Base-by-base conservation (phyloP, 2,113 vertebrate species). In the Pterocles orientalis region DNA sequence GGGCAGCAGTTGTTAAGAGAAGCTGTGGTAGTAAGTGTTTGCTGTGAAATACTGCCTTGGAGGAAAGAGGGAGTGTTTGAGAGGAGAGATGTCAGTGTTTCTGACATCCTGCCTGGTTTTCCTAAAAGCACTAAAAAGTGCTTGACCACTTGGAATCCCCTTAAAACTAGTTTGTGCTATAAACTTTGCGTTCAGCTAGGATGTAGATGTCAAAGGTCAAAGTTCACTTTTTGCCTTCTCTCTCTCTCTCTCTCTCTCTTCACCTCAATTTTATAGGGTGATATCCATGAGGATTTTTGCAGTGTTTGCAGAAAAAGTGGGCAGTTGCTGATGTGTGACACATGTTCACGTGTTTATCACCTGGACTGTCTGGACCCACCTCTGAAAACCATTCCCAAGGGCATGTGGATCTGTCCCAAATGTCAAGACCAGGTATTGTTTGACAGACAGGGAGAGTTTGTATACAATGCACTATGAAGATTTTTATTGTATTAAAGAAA, bases 351-450 rank as follows among this genome's bases (percentile, higher is more conserved):
- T 97, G 99, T 99, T 94, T 99, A 99, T 98, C 99, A 99, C 96
- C 98, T 99, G 98, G 99, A 99, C 98, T 99, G 99, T 98, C 98
- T 99, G 98, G 99, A 99, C 95, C 99, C 99, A 1, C 99, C 99
- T 97, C 98, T 99, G 98, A 99, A 99, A 99, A 99, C 99, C 95
- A 99, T 99, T 98, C 99, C 99, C 97, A 99, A 99, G 99, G 99
- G 99, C 99, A 99, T 99, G 99, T 99, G 99, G 99, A 99, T 99
- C 98, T 99, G 99, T 98, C 99, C 99, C 97, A 99, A 99, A 98
- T 99, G 99, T 98, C 99, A 99, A 98, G 99, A 99, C 98, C 99
- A 99, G 99, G 99, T 99, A 99, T 60, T 66, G 70, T 92, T 94
- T 88, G 48, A 39, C 58, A 90, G 54, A 57, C 3, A 56, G 83